These are phyloP conservation scores for Agrotis ipsilon DNA, from an alignment of 2,888 invertebrate genomes.

Conservation along the genomic window DNA sequence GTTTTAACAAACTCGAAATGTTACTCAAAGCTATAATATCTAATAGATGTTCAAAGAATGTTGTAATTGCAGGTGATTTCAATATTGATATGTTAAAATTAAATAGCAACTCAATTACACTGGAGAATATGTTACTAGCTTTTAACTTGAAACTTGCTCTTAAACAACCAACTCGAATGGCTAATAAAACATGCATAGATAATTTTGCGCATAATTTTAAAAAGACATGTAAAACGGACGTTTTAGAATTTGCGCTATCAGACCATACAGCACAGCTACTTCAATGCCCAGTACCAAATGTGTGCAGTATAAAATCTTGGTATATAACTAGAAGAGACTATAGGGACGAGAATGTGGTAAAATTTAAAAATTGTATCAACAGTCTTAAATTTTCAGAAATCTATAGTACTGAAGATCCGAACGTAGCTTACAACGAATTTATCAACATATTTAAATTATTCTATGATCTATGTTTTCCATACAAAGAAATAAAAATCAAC, in stretches of 20 bases:
- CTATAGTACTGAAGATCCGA: no score
- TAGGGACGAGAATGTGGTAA: no score
- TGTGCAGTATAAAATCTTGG: no score
- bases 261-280: no score
- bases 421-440: no score
- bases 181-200: neutral
- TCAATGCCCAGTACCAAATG: no score
- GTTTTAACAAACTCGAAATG: neutral
- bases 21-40: neutral
- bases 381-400: no score
- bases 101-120: neutral
- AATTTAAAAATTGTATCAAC: no score
- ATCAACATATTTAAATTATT: no score
- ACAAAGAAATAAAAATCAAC: no score
- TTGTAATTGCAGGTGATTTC: slow-evolving; percentile 9
- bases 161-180: neutral
- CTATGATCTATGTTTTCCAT: no score
- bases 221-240: neutral
- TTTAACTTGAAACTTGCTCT: neutral
- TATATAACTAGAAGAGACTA: no score
- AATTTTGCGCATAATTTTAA: slow-evolving; percentile 13
- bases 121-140: neutral
- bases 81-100: neutral
- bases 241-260: neutral
- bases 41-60: neutral